These are phyloP conservation scores for Diglossa brunneiventris DNA, from an alignment of 2,113 vertebrate species.

Conservation along the genomic window DNA sequence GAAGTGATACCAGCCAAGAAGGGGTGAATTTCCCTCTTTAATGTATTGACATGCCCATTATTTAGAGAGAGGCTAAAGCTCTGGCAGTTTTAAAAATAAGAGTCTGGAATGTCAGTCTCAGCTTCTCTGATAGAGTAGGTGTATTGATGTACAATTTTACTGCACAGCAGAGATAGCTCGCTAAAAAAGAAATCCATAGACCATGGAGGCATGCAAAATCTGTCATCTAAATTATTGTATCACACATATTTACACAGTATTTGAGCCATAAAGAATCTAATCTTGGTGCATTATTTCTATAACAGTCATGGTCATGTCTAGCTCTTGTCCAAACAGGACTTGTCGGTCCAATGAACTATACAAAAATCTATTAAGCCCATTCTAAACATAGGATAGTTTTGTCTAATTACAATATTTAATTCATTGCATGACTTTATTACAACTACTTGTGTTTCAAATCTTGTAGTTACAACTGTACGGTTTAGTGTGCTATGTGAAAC, in stretches of 20 bases:
- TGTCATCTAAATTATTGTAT: neutral
- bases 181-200: neutral
- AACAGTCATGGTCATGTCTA: neutral
- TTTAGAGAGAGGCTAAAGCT: neutral
- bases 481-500: neutral
- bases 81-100: conserved; percentile 15
- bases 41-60: neutral
- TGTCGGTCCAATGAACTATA: neutral
- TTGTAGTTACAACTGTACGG: neutral
- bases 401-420: neutral
- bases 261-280: neutral
- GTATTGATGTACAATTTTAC: conserved; percentile 1
- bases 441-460: neutral
- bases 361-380: neutral
- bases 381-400: neutral
- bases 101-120: conserved; percentile 8
- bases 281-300: neutral
- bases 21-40: neutral
- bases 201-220: neutral
- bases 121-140: neutral
- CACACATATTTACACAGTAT: neutral
- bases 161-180: neutral
- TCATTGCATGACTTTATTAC: neutral
- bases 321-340: neutral
- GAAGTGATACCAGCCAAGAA: neutral